Base-by-base conservation (phyloP, 2,888 invertebrate species). In the Acrocera orbiculus region DNA sequence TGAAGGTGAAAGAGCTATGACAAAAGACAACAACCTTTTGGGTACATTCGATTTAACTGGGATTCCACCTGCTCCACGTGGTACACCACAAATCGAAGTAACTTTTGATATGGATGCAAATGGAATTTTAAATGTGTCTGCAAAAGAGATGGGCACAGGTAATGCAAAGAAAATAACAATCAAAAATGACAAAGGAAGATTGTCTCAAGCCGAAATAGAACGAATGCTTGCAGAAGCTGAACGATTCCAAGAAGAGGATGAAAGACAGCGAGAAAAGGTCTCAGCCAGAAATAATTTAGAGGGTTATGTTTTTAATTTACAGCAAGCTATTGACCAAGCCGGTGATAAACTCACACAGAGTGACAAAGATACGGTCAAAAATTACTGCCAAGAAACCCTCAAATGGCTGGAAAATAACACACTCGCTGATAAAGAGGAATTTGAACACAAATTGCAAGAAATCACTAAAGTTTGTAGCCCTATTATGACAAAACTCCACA, bases 11-110 rank as follows among this genome's bases (percentile, higher is more conserved):
- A 61, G 80, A 23, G 80, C 85, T 30, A 83, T 87, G 85, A 86
- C 86, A 44, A 83, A 79, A 52, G 86, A 87, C 57, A 89, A 89
- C 66, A 82, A 92, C 60, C 65, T 86, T 29, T 70, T 93, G 36
- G 92, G 92, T 36, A 90, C 86, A 58, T 93, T 93, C 61, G 90
- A 92, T 56, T 69, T 93, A 30, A 80, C 81, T 14, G 90, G 89
- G 24, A 92, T 92, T 51, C 89, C 90, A 3, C 90, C 90, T 7
- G 81, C 80, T 55, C 92, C 74, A 39, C 78, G 71, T 45, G 92
- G 74, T 52, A 86, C 75, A 43, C 87, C 72, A 41, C 86, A 70
- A 61, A 87, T 73, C 63, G 89, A 80, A 55, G 78, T 81, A 16
- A 79, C 78, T 29, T 80, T 80, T 53, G 47, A 49, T 22, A 74